Conservation (phyloP, 2,113 vertebrate genomes). For the Tiliqua scincoides region DNA sequence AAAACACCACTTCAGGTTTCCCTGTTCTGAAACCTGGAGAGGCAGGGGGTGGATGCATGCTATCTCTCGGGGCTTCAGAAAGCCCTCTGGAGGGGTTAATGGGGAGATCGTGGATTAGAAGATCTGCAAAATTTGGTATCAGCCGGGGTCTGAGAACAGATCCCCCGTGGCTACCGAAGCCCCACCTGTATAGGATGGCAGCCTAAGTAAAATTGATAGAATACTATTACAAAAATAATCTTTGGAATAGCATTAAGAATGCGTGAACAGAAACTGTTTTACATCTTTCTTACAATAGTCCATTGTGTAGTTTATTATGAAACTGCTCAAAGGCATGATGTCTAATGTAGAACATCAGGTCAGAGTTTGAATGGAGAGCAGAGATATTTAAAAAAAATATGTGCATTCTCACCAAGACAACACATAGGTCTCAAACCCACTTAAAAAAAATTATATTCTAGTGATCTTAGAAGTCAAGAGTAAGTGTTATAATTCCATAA, state of each 20-base stretch:
- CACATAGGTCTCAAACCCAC: slow-evolving; percentile 45
- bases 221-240: background rate
- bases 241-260: background rate
- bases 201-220: background rate
- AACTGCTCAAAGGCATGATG: slow-evolving; percentile 47
- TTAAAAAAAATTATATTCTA: no score
- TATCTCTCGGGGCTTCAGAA: no score
- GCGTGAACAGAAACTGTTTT: slow-evolving; percentile 48
- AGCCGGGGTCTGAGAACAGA: no score
- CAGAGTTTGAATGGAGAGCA: slow-evolving; percentile 34
- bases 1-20: no score
- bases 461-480: slow-evolving; percentile 47
- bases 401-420: slow-evolving; percentile 57
- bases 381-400: slow-evolving; percentile 20
- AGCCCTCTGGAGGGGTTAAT: no score
- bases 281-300: slow-evolving; percentile 28
- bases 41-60: no score
- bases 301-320: background rate
- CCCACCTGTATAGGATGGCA: no score
- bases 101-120: no score
- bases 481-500: slow-evolving; percentile 38
- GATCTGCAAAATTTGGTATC: no score
- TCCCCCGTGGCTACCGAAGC: no score
- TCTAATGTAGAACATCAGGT: slow-evolving; percentile 43
- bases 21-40: no score